Percentiles rank a stretch among this genome's conserved stretches.
Evolutionary conservation across 2,888 invertebrate genomes (phyloP).

Genomic region (Parnassius mnemosyne): DNA sequence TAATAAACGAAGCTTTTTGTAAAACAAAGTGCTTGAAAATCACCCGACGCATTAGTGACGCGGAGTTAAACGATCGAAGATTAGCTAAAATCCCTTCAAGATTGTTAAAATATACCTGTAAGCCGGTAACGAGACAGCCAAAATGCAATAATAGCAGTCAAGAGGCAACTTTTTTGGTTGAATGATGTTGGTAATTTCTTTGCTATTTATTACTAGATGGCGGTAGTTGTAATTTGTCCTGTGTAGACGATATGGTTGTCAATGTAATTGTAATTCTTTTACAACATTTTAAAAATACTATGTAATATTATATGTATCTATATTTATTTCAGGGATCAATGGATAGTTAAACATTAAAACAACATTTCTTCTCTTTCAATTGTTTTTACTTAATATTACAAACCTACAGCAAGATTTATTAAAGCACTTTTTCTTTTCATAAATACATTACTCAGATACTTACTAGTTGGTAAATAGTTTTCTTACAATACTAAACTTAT

Average conservation of each 20-base stretch:
- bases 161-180: conserved; percentile 12
- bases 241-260: too few relatives aligned
- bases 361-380: conserved; percentile 30
- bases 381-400: conserved; percentile 34
- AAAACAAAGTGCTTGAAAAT: conserved; percentile 52
- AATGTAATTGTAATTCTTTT: neutral
- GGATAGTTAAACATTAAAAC: conserved; percentile 18
- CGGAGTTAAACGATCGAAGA: conserved; percentile 43
- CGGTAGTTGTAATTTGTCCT: conserved; percentile 22
- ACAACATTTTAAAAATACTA: neutral
- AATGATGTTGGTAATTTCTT: conserved; percentile 5
- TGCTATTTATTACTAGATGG: conserved; percentile 38
- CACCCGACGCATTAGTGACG: conserved; percentile 38
- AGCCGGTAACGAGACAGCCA: conserved; percentile 31
- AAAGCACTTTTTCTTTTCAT: conserved; percentile 57
- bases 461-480: conserved; percentile 30
- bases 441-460: conserved; percentile 48
- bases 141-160: conserved; percentile 26
- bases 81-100: conserved; percentile 18
- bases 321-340: neutral
- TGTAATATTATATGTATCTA: neutral
- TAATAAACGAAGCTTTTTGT: conserved; percentile 63
- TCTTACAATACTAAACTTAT: conserved; percentile 22
- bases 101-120: conserved; percentile 33
- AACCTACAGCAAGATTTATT: conserved; percentile 41